A percentile compares a stretch with the other conserved stretches of the same genome.
Conservation (phyloP, 2,888 invertebrate genomes). For the Deroplatys truncata region DNA sequence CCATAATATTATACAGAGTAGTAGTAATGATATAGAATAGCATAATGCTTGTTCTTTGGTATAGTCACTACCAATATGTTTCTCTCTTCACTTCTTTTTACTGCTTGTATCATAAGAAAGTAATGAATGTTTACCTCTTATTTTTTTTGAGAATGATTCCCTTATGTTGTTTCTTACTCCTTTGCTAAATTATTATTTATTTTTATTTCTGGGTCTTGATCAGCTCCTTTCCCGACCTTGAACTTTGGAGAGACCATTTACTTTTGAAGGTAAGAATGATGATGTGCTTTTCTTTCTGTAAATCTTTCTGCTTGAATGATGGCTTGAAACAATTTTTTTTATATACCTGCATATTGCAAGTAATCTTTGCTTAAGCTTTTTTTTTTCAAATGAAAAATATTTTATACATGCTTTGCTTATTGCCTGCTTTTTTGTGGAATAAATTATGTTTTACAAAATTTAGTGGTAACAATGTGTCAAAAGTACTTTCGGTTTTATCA, state of each 20-base stretch:
- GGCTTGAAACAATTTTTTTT: background rate
- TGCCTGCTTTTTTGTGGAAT: too few species aligned
- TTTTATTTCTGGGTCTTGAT: slow-evolving; percentile 48
- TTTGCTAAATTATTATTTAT: slow-evolving; percentile 41
- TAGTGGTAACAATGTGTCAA: too few species aligned
- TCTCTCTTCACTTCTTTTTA: background rate
- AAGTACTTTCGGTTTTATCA: too few species aligned
- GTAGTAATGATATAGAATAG: background rate
- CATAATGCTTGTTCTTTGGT: background rate
- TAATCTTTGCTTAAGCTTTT: background rate
- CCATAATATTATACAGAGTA: background rate
- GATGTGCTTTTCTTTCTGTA: background rate
- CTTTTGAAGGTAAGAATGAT: slow-evolving; percentile 48
- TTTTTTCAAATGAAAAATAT: too few species aligned
- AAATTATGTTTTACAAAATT: too few species aligned
- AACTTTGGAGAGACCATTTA: slow-evolving; percentile 49
- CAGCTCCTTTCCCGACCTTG: slow-evolving; percentile 49
- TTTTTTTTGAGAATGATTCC: background rate
- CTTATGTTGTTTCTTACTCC: slow-evolving; percentile 21
- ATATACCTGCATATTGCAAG: background rate
- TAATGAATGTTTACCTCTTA: background rate
- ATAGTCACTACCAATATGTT: background rate
- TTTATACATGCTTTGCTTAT: too few species aligned
- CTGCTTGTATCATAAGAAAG: background rate
- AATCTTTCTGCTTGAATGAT: background rate